Evolutionary conservation across 2,797 vertebrate species (phyloP), one percentile per base, ranked within the genome.

Genomic region (Trachurus trachurus): DNA sequence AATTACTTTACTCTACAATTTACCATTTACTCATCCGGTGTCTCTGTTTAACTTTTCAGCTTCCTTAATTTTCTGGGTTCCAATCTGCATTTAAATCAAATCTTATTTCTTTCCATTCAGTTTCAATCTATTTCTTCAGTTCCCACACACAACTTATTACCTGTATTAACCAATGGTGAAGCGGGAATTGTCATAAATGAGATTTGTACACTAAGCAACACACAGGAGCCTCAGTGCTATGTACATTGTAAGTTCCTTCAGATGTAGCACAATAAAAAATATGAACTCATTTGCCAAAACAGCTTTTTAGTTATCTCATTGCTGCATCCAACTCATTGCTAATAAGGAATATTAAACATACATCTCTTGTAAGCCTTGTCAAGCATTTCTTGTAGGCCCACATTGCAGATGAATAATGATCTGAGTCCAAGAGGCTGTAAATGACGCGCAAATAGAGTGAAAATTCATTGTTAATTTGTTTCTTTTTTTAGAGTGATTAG

Each of bases 1-100:
- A 72, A 66, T 62, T 61, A 59, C 11, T 80, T 68, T 63, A 59
- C 45, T 56, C 31, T 52, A 9, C 15, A 72, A 71, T 72, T 54
- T 47, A 42, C 13, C 21, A 56, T 71, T 66, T 54, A 62, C 37
- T 54, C 5, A 0, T 26, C 31, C 17, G 17, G 9, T 9, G n/a
- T 45, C 69, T 76, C 16, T 52, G 26, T 19, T 40, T 10, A 53
- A 64, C 22, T 74, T 9, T 19, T 70, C 1, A 59, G 37, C 5
- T 60, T 29, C 29, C 5, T 2, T 4, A 37, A 4, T 15, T 66
- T n/a, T 31, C 9, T 61, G 44, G 13, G 49, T 16, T 10, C 4
- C 40, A 5, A 37, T 59, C 12, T 68, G 47, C 47, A 61, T 66
- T 80, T 44, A 12, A 37, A 37, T 37, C 34, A 74, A 63, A 70